phyloP scores from a whole-genome alignment of 2,888 invertebrate genomes.

The Heliconius charithonia region DNA sequence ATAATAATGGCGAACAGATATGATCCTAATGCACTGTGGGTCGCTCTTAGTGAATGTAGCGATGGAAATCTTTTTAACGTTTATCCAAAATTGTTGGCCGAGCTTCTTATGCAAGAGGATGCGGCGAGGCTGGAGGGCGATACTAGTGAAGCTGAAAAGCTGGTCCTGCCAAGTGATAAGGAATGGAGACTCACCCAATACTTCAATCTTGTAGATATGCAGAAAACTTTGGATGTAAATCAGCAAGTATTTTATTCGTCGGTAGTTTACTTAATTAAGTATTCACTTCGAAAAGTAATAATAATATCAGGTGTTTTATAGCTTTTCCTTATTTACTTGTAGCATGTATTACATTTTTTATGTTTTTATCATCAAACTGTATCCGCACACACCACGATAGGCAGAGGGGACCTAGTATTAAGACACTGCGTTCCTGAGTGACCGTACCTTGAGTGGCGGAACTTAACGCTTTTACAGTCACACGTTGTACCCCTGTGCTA shows the following conservation, averaged over 20 bases:
- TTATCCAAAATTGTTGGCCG: conserved; percentile 86
- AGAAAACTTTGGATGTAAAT: conserved; percentile 75
- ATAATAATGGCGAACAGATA: conserved; percentile 65
- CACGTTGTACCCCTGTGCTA: no score
- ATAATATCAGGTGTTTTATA: no score
- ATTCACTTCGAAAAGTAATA: no score
- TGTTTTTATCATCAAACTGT: no score
- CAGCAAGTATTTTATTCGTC: conserved; percentile 51
- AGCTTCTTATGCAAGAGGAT: conserved; percentile 81
- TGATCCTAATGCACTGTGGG: conserved; percentile 78
- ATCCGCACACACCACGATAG: no score
- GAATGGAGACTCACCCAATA: conserved; percentile 88
- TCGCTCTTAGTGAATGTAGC: conserved; percentile 81
- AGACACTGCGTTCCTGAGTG: no score
- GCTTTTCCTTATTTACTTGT: no score
- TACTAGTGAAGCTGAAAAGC: conserved; percentile 78
- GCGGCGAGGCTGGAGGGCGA: conserved; percentile 74
- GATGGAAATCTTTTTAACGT: conserved; percentile 86
- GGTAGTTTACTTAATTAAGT: not conserved
- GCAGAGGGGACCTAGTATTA: no score
- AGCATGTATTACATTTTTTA: no score
- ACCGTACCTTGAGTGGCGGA: no score
- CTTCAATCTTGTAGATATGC: conserved; percentile 86
- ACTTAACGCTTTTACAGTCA: no score
- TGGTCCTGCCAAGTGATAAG: conserved; percentile 87